phyloP scores from a whole-genome alignment of 2,797 vertebrate species.

The Anabas testudineus region DNA sequence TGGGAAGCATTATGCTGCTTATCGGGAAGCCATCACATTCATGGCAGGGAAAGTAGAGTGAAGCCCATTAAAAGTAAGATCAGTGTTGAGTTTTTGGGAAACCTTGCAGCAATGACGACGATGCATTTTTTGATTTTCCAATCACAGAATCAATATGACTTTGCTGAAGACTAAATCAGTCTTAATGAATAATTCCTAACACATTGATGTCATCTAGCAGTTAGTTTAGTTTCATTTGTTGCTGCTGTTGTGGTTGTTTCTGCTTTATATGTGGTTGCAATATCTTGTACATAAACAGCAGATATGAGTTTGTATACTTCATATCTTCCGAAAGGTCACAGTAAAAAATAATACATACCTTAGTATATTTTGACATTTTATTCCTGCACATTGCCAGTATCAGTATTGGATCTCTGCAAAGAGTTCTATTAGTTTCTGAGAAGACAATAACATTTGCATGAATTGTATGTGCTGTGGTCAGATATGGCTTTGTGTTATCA shows the following conservation, averaged over 20 bases:
- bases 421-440: no score
- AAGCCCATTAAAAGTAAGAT: conserved; percentile 26
- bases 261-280: conserved; percentile 8
- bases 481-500: conserved; percentile 2
- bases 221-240: not conserved
- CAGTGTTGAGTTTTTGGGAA: conserved; percentile 16
- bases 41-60: conserved; percentile 21
- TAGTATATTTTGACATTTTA: conserved; percentile 38
- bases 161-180: not conserved
- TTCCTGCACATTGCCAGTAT: not conserved
- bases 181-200: conserved; percentile 11
- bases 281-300: not conserved
- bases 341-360: not conserved
- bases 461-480: no score
- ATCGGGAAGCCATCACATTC: conserved; percentile 35
- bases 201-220: not conserved
- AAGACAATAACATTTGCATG: no score
- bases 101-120: conserved; percentile 8
- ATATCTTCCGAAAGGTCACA: conserved; percentile 50
- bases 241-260: conserved; percentile 11
- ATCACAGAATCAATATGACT: not conserved
- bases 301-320: conserved; percentile 6
- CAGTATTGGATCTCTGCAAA: no score
- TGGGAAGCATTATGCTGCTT: conserved; percentile 61
- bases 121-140: conserved; percentile 26